Evolutionary conservation across 2,113 vertebrate species (phyloP).

Genomic region (Sarotherodon lohbergeri): DNA sequence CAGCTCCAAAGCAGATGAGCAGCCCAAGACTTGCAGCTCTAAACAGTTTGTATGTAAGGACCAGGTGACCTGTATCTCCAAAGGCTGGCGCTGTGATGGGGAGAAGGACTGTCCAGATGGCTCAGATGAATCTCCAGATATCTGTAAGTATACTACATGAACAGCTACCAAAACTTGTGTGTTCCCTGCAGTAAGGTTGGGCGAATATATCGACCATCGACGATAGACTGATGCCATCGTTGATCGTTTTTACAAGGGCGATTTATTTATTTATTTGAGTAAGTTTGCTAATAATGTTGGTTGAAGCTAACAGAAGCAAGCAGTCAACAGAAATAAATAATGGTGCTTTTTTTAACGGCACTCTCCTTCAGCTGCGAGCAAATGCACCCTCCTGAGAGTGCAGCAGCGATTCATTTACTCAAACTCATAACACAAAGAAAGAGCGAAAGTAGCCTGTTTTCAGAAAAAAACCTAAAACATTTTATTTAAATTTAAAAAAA

Average conservation of each 20-base stretch:
- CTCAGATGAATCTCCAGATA: constrained; percentile 92
- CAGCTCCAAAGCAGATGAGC: constrained; percentile 36
- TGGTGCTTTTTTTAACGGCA: neutral
- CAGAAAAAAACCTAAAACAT: neutral
- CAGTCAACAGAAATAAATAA: neutral
- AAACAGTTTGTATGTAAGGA: constrained; percentile 98
- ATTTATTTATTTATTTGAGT: neutral
- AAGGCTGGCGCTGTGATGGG: constrained; percentile 95
- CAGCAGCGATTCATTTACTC: neutral
- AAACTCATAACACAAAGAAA: neutral
- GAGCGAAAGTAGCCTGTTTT: neutral
- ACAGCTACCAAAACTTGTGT: neutral
- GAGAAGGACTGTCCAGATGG: constrained; percentile 97
- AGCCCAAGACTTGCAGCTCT: constrained; percentile 88
- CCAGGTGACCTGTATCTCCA: constrained; percentile 94
- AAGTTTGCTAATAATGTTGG: neutral
- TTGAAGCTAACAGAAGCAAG: neutral
- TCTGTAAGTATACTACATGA: constrained; percentile 79
- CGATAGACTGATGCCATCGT: neutral
- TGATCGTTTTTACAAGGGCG: neutral
- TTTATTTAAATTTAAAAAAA: neutral
- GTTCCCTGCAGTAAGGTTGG: neutral
- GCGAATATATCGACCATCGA: neutral
- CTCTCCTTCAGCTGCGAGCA: neutral
- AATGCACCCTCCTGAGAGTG: neutral